Base-by-base conservation (phyloP, 1,140 invertebrate species). In the Drosophila yakuba region DNA sequence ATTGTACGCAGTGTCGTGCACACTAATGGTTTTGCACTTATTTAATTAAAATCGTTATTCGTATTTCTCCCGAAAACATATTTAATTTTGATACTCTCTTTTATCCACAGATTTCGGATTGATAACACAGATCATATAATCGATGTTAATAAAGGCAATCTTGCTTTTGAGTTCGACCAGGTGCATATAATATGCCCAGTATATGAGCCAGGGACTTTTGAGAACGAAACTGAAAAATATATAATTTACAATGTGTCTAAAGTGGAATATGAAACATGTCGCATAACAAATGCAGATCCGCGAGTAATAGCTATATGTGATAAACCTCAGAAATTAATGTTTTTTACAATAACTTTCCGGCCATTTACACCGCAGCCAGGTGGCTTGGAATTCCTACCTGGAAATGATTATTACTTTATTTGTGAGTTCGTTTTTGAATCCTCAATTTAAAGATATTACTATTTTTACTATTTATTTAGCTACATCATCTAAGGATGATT, bases 51-150 rank as follows among this genome's bases (percentile, higher is more conserved):
- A 32, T 8, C 32, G 32, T 32, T 32, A 3, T 32, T 8, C 8
- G 7, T 0, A 1, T 32, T 32, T 32, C 32, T 8, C 32, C 0
- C 4, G 4, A 32, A 32, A 32, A 32, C 32, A 32, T 10, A 32
- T 32, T 3, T 10, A 14, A 20, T 38, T 7, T 45, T 1, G 15
- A 1, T 63, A 2, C 8, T 8, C 35, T 50, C 32, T 54, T 45
- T 48, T 23, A 39, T n/a, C 72, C 74, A 86, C 93, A 98, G 98
- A 95, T 98, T 98, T 94, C 95, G 97, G 92, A 98, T 98, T 95
- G 97, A 98, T 94, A 98, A 98, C 93, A 98, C 97, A 32, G 98
- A 98, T 93, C 97, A 98, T 93, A 98, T 98, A 92, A 98, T 98
- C 92, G 97, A 98, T 93, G 96, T 98, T 71, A 98, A 98, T 94